Base-by-base conservation (phyloP, 2,797 vertebrate genomes). In the Babyrousa celebensis region DNA sequence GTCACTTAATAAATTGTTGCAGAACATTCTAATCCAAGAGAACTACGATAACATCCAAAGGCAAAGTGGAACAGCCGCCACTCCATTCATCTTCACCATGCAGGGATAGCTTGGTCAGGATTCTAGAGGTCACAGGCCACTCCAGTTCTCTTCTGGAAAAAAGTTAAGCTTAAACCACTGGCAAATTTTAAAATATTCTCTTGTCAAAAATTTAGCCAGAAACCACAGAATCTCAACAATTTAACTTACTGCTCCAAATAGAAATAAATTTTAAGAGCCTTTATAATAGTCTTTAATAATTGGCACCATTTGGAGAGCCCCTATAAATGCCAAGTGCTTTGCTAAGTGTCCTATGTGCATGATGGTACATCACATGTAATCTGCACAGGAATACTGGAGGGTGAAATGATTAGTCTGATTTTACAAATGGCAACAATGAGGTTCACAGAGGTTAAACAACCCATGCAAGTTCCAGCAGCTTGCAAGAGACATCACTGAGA, bases 211-310 rank as follows among this genome's bases (percentile, higher is more conserved):
- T 89, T 87, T 60, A 62, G 16, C 58, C 89, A 92, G 71, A 60
- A 75, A 12, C 9, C 32, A 85, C 32, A 70, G 32, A 68, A 40
- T 4, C 36, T 4, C 18, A 63, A 75, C 27, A 62, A 48, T n/a
- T 78, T 27, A 63, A 88, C 79, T 79, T 74, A 79, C 0, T 12
- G 78, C 70, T 83, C 32, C 62, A 54, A 23, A 3, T 23, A 77
- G 56, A 77, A 78, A 91, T 72, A 90, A 54, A 86, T 62, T 86
- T 92, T 86, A 65, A 92, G 18, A 80, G 21, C 32, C 43, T 54
- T 67, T 27, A 52, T 11, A 23, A 62, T 17, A 85, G 9, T 21
- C 67, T 56, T 71, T 14, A 74, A 78, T 84, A 67, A 84, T 68
- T 67, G 63, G 40, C 83, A 54, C 25, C 23, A 48, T 54, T 70